Percentiles rank a stretch among this genome's conserved stretches.
Conservation (phyloP, 2,797 vertebrate genomes). For the Notolepis coatsorum region DNA sequence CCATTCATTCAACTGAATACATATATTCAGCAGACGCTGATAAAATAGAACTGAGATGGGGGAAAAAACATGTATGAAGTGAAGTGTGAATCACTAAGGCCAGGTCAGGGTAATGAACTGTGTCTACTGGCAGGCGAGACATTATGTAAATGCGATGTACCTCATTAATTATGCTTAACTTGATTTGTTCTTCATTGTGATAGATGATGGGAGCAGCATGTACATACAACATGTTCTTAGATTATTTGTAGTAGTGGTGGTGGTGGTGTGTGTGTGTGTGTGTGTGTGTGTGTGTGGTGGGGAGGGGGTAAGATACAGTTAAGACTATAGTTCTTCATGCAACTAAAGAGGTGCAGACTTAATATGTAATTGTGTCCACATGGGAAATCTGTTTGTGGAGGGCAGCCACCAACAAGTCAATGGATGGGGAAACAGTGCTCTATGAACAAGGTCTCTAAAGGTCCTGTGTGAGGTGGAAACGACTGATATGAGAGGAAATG, state of each 20-base stretch:
- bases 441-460: conserved; percentile 63
- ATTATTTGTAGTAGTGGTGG: no score
- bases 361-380: no score
- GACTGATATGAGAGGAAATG: conserved; percentile 44
- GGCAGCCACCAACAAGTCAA: no score
- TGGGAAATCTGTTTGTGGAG: no score
- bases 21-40: conserved; percentile 34
- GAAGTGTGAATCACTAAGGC: conserved; percentile 41
- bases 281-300: no score
- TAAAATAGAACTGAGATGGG: conserved; percentile 45
- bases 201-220: conserved; percentile 34
- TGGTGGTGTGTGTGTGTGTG: no score
- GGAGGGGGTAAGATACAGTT: no score
- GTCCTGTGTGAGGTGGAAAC: conserved; percentile 69
- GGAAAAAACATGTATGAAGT: conserved; percentile 34
- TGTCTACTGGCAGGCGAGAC: conserved; percentile 3
- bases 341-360: no score
- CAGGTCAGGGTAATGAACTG: conserved; percentile 23
- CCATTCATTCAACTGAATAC: conserved; percentile 49
- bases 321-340: no score
- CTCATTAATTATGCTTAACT: conserved; percentile 39
- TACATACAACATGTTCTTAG: conserved; percentile 57
- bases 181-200: conserved; percentile 50
- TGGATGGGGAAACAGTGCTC: no score
- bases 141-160: not conserved